Conservation (phyloP, 1,140 invertebrate species). For the Galendromus occidentalis region DNA sequence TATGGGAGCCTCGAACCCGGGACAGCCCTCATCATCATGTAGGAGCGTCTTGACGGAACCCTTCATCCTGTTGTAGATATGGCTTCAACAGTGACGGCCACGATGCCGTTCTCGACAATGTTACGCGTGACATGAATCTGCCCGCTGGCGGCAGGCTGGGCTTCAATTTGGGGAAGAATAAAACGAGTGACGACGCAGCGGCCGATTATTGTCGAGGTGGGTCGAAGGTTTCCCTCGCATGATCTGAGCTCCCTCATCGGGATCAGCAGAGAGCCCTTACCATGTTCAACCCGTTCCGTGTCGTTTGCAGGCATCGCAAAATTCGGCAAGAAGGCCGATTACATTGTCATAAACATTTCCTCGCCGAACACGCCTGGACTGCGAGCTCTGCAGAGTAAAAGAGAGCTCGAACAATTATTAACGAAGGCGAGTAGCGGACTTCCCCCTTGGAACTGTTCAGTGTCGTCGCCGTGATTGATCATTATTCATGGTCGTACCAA, state of each 20-base stretch:
- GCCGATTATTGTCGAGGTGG: constrained; percentile 45
- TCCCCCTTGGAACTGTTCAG: background rate
- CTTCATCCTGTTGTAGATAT: constrained; percentile 32
- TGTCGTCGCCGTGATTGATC: background rate
- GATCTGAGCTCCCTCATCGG: too few species aligned
- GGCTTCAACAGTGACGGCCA: constrained; percentile 95
- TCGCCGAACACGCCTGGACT: constrained; percentile 88
- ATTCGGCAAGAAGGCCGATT: constrained; percentile 56
- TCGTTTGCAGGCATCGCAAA: constrained; percentile 42
- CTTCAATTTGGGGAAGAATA: constrained; percentile 91
- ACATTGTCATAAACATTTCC: constrained; percentile 72
- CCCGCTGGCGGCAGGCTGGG: constrained; percentile 36
- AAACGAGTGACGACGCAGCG: constrained; percentile 46
- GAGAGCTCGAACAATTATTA: constrained; percentile 49
- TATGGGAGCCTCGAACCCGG: background rate
- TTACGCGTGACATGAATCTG: constrained; percentile 24
- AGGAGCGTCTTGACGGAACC: background rate
- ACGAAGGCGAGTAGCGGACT: constrained; percentile 29
- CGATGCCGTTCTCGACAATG: constrained; percentile 40
- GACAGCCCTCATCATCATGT: background rate
- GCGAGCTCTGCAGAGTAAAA: constrained; percentile 55
- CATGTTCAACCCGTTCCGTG: too few species aligned
- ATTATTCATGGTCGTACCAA: constrained; percentile 2
- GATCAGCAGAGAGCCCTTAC: too few species aligned
- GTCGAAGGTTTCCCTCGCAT: too few species aligned